phyloP scores from a whole-genome alignment of 2,888 invertebrate species.

The Sipunculus nudus region DNA sequence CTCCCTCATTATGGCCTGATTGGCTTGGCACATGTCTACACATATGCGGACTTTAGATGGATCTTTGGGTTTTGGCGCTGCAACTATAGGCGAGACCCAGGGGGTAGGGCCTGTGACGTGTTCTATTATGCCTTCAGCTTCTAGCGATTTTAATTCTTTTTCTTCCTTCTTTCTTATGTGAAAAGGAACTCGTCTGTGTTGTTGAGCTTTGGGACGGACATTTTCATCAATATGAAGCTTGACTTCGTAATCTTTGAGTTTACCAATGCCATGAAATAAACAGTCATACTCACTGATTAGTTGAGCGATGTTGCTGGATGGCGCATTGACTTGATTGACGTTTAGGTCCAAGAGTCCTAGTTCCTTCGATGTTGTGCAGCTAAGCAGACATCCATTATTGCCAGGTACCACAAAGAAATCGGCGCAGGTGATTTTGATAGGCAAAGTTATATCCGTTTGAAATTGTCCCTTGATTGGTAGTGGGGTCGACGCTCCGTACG shows the following conservation, averaged over 20 bases:
- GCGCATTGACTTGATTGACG: no score
- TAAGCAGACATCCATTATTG: no score
- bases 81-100: constrained; percentile 18
- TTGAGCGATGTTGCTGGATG: no score
- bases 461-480: no score
- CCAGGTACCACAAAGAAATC: no score
- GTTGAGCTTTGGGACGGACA: constrained; percentile 7
- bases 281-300: no score
- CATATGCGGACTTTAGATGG: constrained; percentile 37
- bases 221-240: constrained; percentile 3
- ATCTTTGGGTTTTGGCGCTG: constrained; percentile 17
- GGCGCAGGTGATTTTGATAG: no score
- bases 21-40: constrained; percentile 42
- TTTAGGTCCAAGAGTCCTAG: no score
- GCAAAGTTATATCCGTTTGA: no score
- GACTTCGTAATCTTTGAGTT: constrained; percentile 7
- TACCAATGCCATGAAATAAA: constrained; percentile 12
- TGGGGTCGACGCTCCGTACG: no score
- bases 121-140: constrained; percentile 12
- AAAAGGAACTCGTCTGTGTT: neutral
- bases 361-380: no score
- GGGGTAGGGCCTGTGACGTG: constrained; percentile 12
- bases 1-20: constrained; percentile 33
- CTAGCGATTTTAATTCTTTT: neutral
- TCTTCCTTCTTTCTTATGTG: neutral